Base-by-base conservation (phyloP, 2,113 vertebrate species). In the Syrmaticus mikado region DNA sequence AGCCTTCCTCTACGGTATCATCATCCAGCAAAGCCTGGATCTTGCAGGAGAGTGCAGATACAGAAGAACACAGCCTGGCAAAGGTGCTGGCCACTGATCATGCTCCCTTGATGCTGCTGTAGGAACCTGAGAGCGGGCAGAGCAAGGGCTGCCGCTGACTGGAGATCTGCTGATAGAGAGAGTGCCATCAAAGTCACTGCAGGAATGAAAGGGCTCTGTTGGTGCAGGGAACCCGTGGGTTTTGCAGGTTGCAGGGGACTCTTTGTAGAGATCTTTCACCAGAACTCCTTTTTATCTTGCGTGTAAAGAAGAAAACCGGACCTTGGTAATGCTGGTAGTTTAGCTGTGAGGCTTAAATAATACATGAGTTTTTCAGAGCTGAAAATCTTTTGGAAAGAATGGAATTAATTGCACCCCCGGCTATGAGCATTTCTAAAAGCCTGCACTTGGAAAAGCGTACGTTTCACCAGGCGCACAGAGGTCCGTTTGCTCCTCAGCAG, bases 321-420 rank as follows among this genome's bases (percentile, higher is more conserved):
- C 53, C 48, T 87, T 84, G 62, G 38, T 78, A 60, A 34, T n/a
- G 53, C 65, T 81, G 28, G 1, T 57, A 16, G n/a, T 76, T 81
- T 87, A 73, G 53, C 58, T 65, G 19, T 40, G n/a, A 48, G 38
- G 24, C 48, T 91, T 96, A 76, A 94, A 94, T 95, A 92, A 94
- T 92, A 45, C 67, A 94, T 80, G 85, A 89, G 43, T 75, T 84
- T 72, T 87, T 76, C 8, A 16, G 87, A 89, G 48, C 74, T 92
- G 72, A 95, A 93, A 73, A 30, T 79, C 81, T 89, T 84, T 57
- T 73, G 75, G 74, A 91, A 92, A 89, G 48, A 89, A 94, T 66
- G 8, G 58, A 92, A 96, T 95, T 96, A 95, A 91, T 96, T 92
- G 87, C 30, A 72, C 82, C 64, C 40, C 40, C 87, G 92, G 82